Evolutionary conservation across 2,888 invertebrate species (phyloP), one percentile per base, ranked within the genome.

Genomic region (Phyto melanocephala): DNA sequence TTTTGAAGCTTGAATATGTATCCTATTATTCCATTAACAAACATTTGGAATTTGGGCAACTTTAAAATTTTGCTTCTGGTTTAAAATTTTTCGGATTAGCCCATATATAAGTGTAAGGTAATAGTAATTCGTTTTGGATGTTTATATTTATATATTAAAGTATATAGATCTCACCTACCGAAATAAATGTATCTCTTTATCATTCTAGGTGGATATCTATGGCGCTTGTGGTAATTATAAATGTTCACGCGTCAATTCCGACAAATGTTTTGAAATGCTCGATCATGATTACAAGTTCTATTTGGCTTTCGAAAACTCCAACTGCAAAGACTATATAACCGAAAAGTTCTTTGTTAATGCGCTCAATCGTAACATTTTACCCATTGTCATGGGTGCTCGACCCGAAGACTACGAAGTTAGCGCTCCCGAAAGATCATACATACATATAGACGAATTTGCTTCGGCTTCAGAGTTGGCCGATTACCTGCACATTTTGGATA

Each of bases 281-380:
- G 96, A 97, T 89, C 95, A 93, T 81, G 97, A 98, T 85, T 99
- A 99, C 92, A 98, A 98, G 91, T 99, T 98, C 92, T 99, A 99
- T 90, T 93, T 99, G 86, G 97, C 98, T 0, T 99, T 99, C 89
- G 99, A 99, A 91, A 99, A 99, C 91, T 98, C 98, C 35, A 98
- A 98, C 89, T 99, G 99, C 91, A 94, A 95, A 85, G 98, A 98
- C 91, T 99, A 99, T 89, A 96, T 98, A 86, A 98, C 98, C 0
- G 99, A 99, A 90, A 99, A 99, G 90, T 97, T 98, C 92, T 99
- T 97, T 91, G 97, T 98, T 70, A 98, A 98, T 89, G 98, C 98
- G 76, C 92, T 98, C 77, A 95, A 95, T 76, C 94, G 95, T 87
- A 95, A 97, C 90, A 95, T 98, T 54, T 91, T 99, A 85, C 98